Evolutionary conservation across 1,140 invertebrate species (phyloP), one percentile per base, ranked within the genome.

Genomic region (Temnothorax longispinosus): DNA sequence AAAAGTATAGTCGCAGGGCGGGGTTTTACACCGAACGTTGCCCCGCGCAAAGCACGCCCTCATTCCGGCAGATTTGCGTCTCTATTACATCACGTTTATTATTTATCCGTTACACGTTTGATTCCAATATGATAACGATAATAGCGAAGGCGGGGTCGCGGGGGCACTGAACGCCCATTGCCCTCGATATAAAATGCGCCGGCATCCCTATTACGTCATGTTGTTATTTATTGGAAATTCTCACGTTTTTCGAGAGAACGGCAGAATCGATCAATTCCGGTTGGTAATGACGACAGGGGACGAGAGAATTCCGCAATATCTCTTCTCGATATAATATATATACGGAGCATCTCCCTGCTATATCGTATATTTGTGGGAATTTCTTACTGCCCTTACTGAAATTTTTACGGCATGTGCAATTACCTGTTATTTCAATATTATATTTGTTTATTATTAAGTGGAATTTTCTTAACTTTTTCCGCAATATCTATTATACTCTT

Each of bases 51-150:
- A 56, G 10, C 21, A 11, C 58, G 56, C 56, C 41, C 75, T 64
- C 75, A 41, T 47, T 77, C 35, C 72, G 11, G 38, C 56, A 41
- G 64, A 54, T 81, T 60, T 10, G 52, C 65, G n/a, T 71, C 35
- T 41, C 32, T 56, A 15, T 69, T 80, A 52, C 77, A 11, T 80
- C 76, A 69, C 52, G 77, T 54, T 81, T 81, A 69, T 81, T 81
- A 81, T 69, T 81, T 69, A 81, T 69, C 35, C 15, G 13, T 54
- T 81, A 41, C n/a, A 56, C 54, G 47, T 47, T 58, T 15, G 77
- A 69, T 10, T 69, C 5, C 32, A 35, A 69, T 80, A 41, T 27
- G 32, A 67, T 44, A 54, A 38, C 13, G 35, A 69, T 69, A 15
- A 71, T 56, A 71, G n/a, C 15, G 64, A 11, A 60, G 56, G 38